Base-by-base conservation (phyloP, 1,140 invertebrate genomes). In the Trachelipus rathkii region DNA sequence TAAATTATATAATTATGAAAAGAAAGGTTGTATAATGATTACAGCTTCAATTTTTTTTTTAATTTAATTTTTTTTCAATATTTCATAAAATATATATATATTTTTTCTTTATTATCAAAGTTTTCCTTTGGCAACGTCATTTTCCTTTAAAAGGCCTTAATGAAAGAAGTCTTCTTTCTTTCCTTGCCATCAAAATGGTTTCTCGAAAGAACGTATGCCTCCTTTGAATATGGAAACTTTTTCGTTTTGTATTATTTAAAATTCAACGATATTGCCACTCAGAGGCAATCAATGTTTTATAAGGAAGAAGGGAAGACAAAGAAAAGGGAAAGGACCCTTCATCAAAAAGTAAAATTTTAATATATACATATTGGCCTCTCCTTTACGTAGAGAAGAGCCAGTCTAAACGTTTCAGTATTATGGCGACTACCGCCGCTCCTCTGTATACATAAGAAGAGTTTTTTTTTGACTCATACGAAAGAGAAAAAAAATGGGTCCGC, bases 401-500 rank as follows among this genome's bases (percentile, higher is more conserved):
- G 19, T 60, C 50, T 60, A 60, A 60, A 60, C 50, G 50, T 60
- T 60, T 60, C 50, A 19, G 50, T 19, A 60, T 60, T 60, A 60
- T 60, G 50, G 50, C 50, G 50, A 60, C 50, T 60, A 60, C 50
- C 50, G 50, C 50, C 50, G 50, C 50, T 60, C 19, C 50, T 60
- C 50, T 60, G 50, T 60, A 60, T 60, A 60, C 50, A 60, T 60
- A 60, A 60, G 33, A 33, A 33, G 50, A 60, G 50, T 60, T 60
- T 60, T 60, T 19, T 60, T 60, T 60, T 19, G 9, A 19, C 44
- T 33, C 43, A 11, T 33, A 24, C 4, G 33, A 11, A n/a, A 33
- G 24, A 74, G 43, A 78, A 78, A 78, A 75, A 24, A 73, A 23
- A 44, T 33, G 6, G 2, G 33, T 44, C 53, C 44, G 77, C 53